Evolutionary conservation across 2,113 vertebrate genomes (phyloP), one percentile per base, ranked within the genome.

Genomic region (Andinoacara biseriatus): DNA sequence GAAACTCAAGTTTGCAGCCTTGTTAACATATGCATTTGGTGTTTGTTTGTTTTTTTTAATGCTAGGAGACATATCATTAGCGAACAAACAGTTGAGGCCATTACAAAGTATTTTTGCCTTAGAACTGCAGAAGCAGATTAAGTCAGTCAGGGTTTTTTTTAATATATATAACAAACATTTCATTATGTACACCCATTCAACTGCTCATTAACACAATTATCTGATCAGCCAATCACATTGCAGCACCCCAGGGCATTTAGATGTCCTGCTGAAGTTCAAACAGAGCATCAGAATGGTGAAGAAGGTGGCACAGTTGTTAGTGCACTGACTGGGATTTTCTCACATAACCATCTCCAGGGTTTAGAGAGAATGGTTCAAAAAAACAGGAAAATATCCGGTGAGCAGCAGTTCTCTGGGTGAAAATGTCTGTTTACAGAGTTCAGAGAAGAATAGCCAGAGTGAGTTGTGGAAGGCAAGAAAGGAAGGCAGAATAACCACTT

Each of bases 1-100:
- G 18, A 72, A 72, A 72, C 26, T 52, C 17, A 31, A n/a, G 46
- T 72, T 72, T 33, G 46, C 54, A 72, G 40, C 26, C 10, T 54
- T 54, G 67, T 72, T 54, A 72, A 72, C 46, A 54, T 72, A 72
- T 72, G 26, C 26, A 72, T 54, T 52, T 69, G 65, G 65, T 72
- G 10, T 13, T 72, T 69, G 29, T 72, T n/a, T 6, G n/a, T 26
- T 26, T 26, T 26, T 26, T 26, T 26, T 26, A 26, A 26, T 2
- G 4, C 18, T n/a, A 33, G 26, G 54, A 72, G 67, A 54, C 46
- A 72, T 72, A 52, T 54, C 26, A 33, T 72, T n/a, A 54, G 26
- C 17, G 31, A 54, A 72, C 46, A 54, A 72, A 52, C 67, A 31
- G 67, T 18, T 10, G 31, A 72, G 26, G 18, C 65, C 43, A 72